Evolutionary conservation across 2,113 vertebrate species (phyloP).

Genomic region (Aleadryas rufinucha): DNA sequence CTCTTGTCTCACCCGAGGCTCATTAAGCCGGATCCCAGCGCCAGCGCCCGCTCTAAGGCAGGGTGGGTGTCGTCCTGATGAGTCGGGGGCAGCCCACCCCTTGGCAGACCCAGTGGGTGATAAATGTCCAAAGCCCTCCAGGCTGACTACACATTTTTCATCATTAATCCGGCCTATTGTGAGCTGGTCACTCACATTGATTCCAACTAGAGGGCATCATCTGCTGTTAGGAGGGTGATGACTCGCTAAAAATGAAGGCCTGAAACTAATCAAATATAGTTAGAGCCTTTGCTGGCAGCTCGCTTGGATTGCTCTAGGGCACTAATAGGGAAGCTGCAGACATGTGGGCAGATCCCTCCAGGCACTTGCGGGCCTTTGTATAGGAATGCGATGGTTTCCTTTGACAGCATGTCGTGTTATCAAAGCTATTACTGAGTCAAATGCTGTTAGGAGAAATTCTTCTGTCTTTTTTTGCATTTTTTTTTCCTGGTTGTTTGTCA

Average conservation of each 20-base stretch:
- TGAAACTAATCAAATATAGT: constrained; percentile 76
- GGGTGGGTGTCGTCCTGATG: constrained; percentile 65
- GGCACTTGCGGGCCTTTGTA: constrained; percentile 1
- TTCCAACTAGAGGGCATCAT: constrained; percentile 87
- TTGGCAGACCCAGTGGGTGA: constrained; percentile 83
- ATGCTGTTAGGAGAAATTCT: not conserved
- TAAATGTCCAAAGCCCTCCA: constrained; percentile 85
- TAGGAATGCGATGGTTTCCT: constrained; percentile 44
- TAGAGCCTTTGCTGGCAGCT: constrained; percentile 62
- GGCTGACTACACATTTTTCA: constrained; percentile 96
- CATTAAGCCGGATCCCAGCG: not conserved
- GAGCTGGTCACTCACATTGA: constrained; percentile 88
- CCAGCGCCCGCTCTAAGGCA: constrained; percentile 35
- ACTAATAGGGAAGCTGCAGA: constrained; percentile 15
- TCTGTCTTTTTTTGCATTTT: not conserved
- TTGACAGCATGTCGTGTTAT: not conserved
- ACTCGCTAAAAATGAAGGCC: constrained; percentile 79
- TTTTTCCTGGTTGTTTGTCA: not conserved
- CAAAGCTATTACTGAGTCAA: not conserved
- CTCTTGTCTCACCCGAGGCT: not conserved
- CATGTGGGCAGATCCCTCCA: constrained; percentile 35
- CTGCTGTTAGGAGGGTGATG: constrained; percentile 79
- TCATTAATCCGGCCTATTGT: constrained; percentile 97
- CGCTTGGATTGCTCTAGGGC: constrained; percentile 30
- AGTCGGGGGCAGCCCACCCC: constrained; percentile 73